Conservation (phyloP, 2,113 vertebrate genomes). For the Coracopsis vasa region DNA sequence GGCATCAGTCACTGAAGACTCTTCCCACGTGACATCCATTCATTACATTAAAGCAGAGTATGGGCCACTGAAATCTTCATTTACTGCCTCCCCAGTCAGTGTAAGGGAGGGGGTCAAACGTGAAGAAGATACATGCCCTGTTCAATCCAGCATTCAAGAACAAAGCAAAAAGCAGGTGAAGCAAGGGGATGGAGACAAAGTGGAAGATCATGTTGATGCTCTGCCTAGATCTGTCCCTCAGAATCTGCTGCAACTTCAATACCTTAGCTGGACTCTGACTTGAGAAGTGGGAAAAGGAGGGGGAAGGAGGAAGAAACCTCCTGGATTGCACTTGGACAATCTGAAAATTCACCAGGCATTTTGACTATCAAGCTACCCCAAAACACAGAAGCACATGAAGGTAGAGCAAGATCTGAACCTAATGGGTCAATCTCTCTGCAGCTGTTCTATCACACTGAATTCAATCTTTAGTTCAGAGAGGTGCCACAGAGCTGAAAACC, state of each 20-base stretch:
- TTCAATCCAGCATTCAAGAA: neutral
- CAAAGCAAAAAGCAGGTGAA: neutral
- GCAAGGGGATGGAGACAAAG: neutral
- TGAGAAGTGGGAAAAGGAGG: neutral
- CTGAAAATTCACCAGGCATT: neutral
- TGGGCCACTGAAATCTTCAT: neutral
- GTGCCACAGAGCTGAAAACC: slow-evolving; percentile 33
- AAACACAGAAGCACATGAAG: neutral
- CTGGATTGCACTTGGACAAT: neutral
- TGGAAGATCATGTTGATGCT: neutral
- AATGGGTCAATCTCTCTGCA: neutral
- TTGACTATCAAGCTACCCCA: neutral
- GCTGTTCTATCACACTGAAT: neutral
- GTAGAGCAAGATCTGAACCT: neutral
- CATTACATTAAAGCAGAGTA: neutral
- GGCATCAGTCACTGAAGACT: neutral
- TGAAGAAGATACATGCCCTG: neutral
- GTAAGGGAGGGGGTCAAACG: neutral
- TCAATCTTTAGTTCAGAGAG: slow-evolving; percentile 20
- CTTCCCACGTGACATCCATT: rapidly evolving
- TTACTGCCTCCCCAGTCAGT: neutral
- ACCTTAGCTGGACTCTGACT: neutral
- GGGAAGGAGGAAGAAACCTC: neutral
- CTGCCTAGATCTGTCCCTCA: neutral
- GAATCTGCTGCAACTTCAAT: neutral